These are phyloP conservation scores for Thalassophryne amazonica DNA, from an alignment of 2,797 vertebrate species.

Conservation along the genomic window DNA sequence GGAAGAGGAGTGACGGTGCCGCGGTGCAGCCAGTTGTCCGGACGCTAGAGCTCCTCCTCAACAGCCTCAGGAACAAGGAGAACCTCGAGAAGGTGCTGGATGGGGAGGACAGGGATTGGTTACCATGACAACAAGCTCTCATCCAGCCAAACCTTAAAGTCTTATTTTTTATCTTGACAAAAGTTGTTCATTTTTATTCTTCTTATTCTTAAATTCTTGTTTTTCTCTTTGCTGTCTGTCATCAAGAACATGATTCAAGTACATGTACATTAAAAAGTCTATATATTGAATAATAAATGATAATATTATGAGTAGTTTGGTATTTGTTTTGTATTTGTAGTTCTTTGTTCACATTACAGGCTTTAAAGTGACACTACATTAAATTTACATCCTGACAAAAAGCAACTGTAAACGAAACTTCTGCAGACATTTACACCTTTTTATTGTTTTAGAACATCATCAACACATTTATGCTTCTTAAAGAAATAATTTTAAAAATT, in stretches of 20 bases:
- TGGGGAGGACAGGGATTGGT: constrained; percentile 65
- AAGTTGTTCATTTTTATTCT: background rate
- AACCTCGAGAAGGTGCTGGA: constrained; percentile 45
- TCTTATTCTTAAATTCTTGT: constrained; percentile 4
- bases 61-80: constrained; percentile 75
- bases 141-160: constrained; percentile 17
- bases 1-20: constrained; percentile 80
- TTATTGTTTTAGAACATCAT: too few species aligned
- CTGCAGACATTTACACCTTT: too few species aligned
- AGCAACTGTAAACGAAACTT: too few species aligned
- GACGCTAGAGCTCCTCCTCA: constrained; percentile 76
- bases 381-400: too few species aligned
- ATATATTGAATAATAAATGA: constrained; percentile 78
- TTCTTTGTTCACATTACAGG: too few species aligned
- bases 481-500: too few species aligned
- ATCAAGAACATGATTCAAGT: constrained; percentile 21
- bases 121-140: constrained; percentile 63
- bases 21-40: constrained; percentile 66
- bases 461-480: too few species aligned
- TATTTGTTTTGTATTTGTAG: background rate
- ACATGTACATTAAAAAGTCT: constrained; percentile 68
- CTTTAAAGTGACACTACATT: too few species aligned
- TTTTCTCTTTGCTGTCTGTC: constrained; percentile 35
- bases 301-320: constrained; percentile 46
- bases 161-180: constrained; percentile 27